Base-by-base conservation (phyloP, 2,797 vertebrate genomes). In the Cyclopterus lumpus region DNA sequence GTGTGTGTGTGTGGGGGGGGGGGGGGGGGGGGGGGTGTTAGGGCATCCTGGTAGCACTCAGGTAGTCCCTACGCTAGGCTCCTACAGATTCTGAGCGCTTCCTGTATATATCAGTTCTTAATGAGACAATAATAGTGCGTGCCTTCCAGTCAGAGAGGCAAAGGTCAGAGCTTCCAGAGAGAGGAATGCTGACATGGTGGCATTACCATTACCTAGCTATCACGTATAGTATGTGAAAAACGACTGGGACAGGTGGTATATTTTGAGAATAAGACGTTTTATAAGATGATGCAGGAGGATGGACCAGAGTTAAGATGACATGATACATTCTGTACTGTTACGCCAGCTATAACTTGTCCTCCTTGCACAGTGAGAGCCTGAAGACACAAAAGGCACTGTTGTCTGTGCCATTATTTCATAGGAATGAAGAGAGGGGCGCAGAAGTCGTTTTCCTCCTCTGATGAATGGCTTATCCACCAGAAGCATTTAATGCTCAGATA, bases 381-480 rank as follows among this genome's bases (percentile, higher is more conserved):
- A 71, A 83, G 78, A 64, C 38, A 71, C 68, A 51, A 75, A 42
- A 66, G 66, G 42, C 40, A 6, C 53, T 18, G 1, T n/a, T 1
- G 58, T 51, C 48, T 55, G n/a, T 10, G 55, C 71, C 69, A 48
- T 82, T 82, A 74, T 80, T 82, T 82, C 53, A 53, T n/a, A 2
- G 18, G 51, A 72, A 67, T 51, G 53, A 80, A 77, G 66, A 86
- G 77, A 75, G 73, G 20, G 57, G 62, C 1, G 0, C 36, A 58
- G 38, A 57, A 71, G 51, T 38, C 10, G 6, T 71, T 80, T 80
- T 80, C 67, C 40, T 62, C 58, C 62, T 40, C 36, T 86, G 82
- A 87, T 71, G 60, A 86, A 80, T 75, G 53, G 70, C 69, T 81
- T 40, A 77, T 81, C 75, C 79, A 73, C 59, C 79, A 63, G 69